Percentiles rank a stretch among this genome's conserved stretches.
Evolutionary conservation across 2,113 vertebrate species (phyloP).

Genomic region (Elephas maximus): DNA sequence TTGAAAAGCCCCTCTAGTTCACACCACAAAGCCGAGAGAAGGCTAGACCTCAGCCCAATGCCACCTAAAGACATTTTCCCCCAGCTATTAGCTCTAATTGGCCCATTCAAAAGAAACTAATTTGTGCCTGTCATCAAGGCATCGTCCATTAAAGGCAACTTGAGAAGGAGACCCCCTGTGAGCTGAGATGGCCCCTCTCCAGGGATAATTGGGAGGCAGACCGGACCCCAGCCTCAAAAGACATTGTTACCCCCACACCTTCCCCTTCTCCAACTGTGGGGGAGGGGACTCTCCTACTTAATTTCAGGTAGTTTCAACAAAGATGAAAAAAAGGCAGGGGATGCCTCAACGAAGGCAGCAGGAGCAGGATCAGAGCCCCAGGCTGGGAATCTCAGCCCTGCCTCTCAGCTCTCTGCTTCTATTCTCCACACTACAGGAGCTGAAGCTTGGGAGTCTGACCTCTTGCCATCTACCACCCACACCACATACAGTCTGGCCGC

Average conservation of each 20-base stretch:
- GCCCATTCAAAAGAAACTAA: conserved; percentile 81
- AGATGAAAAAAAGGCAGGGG: background rate
- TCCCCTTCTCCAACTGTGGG: background rate
- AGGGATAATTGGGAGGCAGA: conserved; percentile 74
- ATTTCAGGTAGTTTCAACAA: background rate
- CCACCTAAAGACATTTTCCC: conserved; percentile 64
- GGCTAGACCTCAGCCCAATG: conserved; percentile 59
- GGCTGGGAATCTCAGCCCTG: background rate
- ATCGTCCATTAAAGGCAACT: conserved; percentile 60
- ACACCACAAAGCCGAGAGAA: background rate
- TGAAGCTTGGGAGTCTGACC: background rate
- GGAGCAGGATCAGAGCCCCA: background rate
- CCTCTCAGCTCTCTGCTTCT: background rate
- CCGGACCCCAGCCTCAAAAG: conserved; percentile 68
- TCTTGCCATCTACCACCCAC: background rate
- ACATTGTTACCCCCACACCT: conserved; percentile 60
- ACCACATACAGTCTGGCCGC: background rate
- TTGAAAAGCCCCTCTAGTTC: background rate
- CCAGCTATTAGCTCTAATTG: conserved; percentile 82
- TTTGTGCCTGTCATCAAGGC: conserved; percentile 73
- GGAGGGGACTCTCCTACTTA: background rate
- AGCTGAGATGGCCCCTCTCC: conserved; percentile 69
- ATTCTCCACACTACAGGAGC: background rate
- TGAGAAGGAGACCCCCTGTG: conserved; percentile 64
- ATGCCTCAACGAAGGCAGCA: too few species aligned